Evolutionary conservation across 2,797 vertebrate genomes (phyloP).

Genomic region (Onychomys arenicola): DNA sequence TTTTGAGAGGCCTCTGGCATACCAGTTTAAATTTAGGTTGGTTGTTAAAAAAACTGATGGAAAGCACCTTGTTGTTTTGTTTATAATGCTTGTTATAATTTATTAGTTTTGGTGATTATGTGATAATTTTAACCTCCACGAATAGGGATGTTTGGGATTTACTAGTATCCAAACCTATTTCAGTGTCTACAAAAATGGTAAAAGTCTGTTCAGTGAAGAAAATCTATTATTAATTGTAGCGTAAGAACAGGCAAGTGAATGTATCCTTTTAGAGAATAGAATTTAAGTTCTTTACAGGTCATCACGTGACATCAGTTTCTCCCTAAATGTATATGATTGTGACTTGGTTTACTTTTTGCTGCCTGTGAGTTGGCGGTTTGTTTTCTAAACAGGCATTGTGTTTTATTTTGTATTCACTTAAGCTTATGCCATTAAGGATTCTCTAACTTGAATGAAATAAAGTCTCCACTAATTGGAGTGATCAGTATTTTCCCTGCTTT

Average conservation of each 20-base stretch:
- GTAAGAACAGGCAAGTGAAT: background rate
- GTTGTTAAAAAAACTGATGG: slow-evolving; percentile 28
- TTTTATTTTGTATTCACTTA: slow-evolving; percentile 62
- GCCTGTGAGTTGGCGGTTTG: slow-evolving; percentile 16
- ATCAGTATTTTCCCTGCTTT: slow-evolving; percentile 35
- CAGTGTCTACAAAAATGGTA: background rate
- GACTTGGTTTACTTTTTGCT: slow-evolving; percentile 56
- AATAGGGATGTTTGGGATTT: slow-evolving; percentile 34
- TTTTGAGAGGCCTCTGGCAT: slow-evolving; percentile 33
- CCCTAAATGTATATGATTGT: slow-evolving; percentile 4
- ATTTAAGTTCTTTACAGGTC: slow-evolving; percentile 46
- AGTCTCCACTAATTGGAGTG: background rate
- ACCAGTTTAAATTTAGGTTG: background rate
- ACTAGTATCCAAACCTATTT: background rate
- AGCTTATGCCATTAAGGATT: slow-evolving; percentile 53
- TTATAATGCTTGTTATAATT: slow-evolving; percentile 28
- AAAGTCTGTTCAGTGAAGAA: slow-evolving; percentile 62
- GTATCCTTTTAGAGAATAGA: background rate
- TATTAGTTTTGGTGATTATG: slow-evolving; percentile 24
- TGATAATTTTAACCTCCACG: slow-evolving; percentile 47
- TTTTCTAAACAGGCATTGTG: slow-evolving; percentile 33
- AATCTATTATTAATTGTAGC: slow-evolving; percentile 24
- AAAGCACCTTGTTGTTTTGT: slow-evolving; percentile 20
- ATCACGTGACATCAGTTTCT: background rate
- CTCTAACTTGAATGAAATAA: slow-evolving; percentile 30